Conservation (phyloP, 2,113 vertebrate genomes). For the Montifringilla adamsi region DNA sequence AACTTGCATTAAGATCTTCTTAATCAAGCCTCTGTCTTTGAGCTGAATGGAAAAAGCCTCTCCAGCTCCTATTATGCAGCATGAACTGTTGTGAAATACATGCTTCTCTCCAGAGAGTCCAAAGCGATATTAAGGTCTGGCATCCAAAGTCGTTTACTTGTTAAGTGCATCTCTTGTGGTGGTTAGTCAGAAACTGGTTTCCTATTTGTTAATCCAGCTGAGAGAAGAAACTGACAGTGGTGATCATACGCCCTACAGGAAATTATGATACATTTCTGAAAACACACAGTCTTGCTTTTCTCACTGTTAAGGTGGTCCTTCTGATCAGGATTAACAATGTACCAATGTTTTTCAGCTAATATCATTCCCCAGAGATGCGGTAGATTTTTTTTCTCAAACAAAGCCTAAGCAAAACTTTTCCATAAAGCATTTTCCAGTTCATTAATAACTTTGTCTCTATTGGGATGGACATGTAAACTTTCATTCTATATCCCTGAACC, state of each 20-base stretch:
- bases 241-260: neutral
- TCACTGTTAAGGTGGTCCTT: neutral
- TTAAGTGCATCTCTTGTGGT: neutral
- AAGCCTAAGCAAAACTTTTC: neutral
- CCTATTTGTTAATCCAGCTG: neutral
- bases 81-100: neutral
- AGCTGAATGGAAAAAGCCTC: neutral
- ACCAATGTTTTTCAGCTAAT: neutral
- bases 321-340: neutral
- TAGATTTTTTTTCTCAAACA: neutral
- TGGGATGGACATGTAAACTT: neutral
- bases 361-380: neutral
- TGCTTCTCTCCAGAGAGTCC: neutral
- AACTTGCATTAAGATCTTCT: neutral
- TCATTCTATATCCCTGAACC: neutral
- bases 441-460: neutral
- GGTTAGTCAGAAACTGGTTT: neutral
- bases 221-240: neutral
- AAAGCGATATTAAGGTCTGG: neutral
- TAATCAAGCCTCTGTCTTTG: neutral
- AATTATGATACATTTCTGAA: neutral
- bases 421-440: neutral
- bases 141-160: neutral
- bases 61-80: neutral
- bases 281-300: neutral